phyloP scores from a whole-genome alignment of 2,888 invertebrate species.

The Lutraria lutraria region DNA sequence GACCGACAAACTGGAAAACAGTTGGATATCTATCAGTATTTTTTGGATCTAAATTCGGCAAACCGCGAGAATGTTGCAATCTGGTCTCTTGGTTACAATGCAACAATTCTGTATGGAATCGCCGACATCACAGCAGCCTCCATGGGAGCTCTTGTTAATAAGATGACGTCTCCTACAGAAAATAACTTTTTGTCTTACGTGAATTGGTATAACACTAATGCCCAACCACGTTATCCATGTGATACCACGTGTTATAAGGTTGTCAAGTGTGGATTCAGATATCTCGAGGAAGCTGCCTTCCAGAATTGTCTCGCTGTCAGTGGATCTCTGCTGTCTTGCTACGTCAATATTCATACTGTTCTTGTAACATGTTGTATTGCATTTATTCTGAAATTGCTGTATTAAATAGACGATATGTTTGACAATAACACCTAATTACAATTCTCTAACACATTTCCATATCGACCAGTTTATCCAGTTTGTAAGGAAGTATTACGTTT shows the following conservation, averaged over 20 bases:
- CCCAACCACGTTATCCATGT: slow-evolving; percentile 48
- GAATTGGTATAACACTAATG: slow-evolving; percentile 68
- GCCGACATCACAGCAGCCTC: slow-evolving; percentile 92
- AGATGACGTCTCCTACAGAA: slow-evolving; percentile 45
- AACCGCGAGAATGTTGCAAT: slow-evolving; percentile 90
- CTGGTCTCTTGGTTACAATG: slow-evolving; percentile 94
- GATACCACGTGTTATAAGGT: slow-evolving; percentile 58
- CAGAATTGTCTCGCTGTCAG: slow-evolving; percentile 31
- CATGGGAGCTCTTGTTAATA: slow-evolving; percentile 90
- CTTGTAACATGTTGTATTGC: background rate
- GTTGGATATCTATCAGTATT: slow-evolving; percentile 95
- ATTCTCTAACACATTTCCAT: too few species aligned
- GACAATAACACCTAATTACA: too few species aligned
- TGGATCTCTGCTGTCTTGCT: background rate
- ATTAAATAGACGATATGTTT: background rate
- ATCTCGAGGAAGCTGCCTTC: slow-evolving; percentile 38
- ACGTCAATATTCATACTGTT: background rate
- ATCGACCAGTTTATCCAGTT: too few species aligned
- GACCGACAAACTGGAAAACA: slow-evolving; percentile 91
- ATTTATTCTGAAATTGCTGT: background rate
- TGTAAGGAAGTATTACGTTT: too few species aligned
- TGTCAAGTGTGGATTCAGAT: slow-evolving; percentile 52
- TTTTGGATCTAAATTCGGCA: slow-evolving; percentile 91
- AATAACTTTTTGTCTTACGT: slow-evolving; percentile 60
- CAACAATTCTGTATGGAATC: slow-evolving; percentile 92